These are phyloP conservation scores for Sciurus vulgaris DNA, from an alignment of 2,797 vertebrate species.

Conservation along the genomic window DNA sequence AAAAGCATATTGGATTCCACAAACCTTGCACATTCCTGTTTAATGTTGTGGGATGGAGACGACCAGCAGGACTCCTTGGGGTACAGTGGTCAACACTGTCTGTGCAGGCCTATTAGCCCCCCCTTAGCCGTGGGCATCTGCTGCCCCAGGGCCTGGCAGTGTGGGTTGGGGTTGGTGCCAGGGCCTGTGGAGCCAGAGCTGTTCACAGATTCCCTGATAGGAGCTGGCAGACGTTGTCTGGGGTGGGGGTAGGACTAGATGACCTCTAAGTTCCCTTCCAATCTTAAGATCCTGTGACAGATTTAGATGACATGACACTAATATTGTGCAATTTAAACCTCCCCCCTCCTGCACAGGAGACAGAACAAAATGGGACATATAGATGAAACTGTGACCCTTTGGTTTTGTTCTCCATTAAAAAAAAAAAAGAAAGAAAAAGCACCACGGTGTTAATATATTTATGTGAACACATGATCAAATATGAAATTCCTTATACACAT, in stretches of 20 bases:
- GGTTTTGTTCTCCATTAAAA: neutral
- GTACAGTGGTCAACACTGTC: neutral
- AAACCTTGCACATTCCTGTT: neutral
- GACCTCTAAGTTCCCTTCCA: conserved; percentile 74
- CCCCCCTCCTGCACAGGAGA: neutral
- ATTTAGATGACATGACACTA: neutral
- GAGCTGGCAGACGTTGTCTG: conserved; percentile 55
- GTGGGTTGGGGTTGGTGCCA: conserved; percentile 49
- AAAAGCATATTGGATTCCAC: neutral
- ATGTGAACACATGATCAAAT: conserved; percentile 24
- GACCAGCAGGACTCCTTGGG: neutral
- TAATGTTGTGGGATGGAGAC: neutral
- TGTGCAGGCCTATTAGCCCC: neutral
- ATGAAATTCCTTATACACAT: conserved; percentile 56
- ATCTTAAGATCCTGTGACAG: neutral
- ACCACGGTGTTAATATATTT: conserved; percentile 20
- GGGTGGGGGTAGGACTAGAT: conserved; percentile 38
- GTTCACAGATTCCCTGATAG: conserved; percentile 26
- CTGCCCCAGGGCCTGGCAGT: conserved; percentile 54
- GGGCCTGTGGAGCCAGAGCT: conserved; percentile 52
- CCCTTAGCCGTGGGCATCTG: conserved; percentile 65
- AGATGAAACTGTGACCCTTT: neutral
- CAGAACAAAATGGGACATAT: neutral
- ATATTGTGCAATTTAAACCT: neutral
- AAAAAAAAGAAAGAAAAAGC: neutral